Evolutionary conservation across 2,888 invertebrate genomes (phyloP), one percentile per base, ranked within the genome.

Genomic region (Hydraecia micacea): DNA sequence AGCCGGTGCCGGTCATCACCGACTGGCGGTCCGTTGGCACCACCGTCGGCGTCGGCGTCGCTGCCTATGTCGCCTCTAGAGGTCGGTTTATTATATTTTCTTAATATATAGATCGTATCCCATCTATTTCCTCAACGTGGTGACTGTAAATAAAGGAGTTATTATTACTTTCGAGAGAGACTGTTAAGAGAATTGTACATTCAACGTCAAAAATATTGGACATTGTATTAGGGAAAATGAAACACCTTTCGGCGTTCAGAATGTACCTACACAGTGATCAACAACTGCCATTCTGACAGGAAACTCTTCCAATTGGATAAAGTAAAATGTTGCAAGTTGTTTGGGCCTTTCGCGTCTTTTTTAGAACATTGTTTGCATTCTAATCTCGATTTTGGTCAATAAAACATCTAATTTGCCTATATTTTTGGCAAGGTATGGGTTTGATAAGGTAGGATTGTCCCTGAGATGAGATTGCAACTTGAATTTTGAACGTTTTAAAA

Each of bases 21-120:
- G 96, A 96, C 78, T 95, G 94, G 92, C 93, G 93, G 70, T 91
- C 92, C 7, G 84, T 94, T n/a, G 91, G 94, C 0, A 93, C 95
- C 32, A 52, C 76, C 0, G 75, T 75, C 11, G 81, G 81, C 13
- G 83, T 79, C 18, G 79, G 81, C 8, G 79, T 83, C 0, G 79
- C 84, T 42, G 72, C 84, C 0, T 92, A 93, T 58, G 93, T 95
- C 1, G 94, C 96, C 4, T 92, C 94, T 32, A 94, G 96, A 95
- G 95, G 96, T 96, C 15, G 8, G 62, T 60, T 36, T n/a, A 21
- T 5, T n/a, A 18, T 2, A 42, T 36, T 52, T 78, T 46, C 2
- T n/a, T 75, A 11, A 42, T 75, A 11, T 75, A 2, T 75, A 32
- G 39, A 52, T 65, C n/a, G 4, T 42, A 11, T 21, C 4, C 42